phyloP scores from a whole-genome alignment of 2,113 vertebrate species.

The Percopsis transmontana region DNA sequence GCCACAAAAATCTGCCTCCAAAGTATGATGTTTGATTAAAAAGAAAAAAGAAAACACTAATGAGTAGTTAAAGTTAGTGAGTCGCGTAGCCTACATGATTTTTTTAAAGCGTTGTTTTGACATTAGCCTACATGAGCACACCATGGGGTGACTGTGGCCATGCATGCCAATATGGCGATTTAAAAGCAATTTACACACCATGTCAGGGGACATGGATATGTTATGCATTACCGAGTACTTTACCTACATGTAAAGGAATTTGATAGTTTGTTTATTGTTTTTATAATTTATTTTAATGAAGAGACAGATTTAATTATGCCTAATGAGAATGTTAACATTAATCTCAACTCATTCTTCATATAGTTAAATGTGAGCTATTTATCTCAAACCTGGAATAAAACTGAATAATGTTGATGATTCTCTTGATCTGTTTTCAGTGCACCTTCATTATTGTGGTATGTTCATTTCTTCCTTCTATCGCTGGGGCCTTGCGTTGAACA shows the following conservation, averaged over 20 bases:
- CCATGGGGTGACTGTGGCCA: too few relatives aligned
- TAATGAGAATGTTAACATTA: conserved; percentile 26
- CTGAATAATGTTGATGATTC: conserved; percentile 14
- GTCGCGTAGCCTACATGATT: too few relatives aligned
- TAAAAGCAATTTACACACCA: background rate
- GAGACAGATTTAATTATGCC: conserved; percentile 10
- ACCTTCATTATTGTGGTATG: conserved; percentile 33
- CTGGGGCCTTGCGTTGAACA: conserved; percentile 8
- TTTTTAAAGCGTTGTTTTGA: too few relatives aligned
- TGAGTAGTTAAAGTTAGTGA: too few relatives aligned
- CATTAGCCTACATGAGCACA: too few relatives aligned
- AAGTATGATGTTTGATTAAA: conserved; percentile 22
- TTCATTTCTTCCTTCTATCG: conserved; percentile 20
- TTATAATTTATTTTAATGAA: background rate
- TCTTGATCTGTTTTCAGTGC: conserved; percentile 19
- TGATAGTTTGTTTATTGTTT: conserved; percentile 9
- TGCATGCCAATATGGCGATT: too few relatives aligned
- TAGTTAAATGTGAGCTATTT: conserved; percentile 1
- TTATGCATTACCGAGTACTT: too few relatives aligned
- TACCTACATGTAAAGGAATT: background rate
- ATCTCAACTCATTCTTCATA: conserved; percentile 13
- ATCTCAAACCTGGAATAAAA: conserved; percentile 16
- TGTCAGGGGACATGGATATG: background rate
- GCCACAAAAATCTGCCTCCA: conserved; percentile 15
- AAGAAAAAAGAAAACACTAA: too few relatives aligned